Evolutionary conservation across 2,888 invertebrate genomes (phyloP), one percentile per base, ranked within the genome.

Genomic region (Pyrochroa serraticornis): DNA sequence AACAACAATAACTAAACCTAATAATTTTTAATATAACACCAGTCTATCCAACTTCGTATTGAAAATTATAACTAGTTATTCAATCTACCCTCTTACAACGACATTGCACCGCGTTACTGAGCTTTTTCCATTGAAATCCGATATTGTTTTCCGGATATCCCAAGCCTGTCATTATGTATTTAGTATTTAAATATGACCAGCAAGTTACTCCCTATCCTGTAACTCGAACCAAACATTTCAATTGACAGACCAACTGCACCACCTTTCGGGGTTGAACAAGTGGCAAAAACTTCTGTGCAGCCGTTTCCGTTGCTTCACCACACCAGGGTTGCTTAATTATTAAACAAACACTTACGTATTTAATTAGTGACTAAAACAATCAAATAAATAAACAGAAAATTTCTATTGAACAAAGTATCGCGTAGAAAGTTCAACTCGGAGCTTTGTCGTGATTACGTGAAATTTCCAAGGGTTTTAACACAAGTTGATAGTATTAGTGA

Each of bases 121-220:
- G 22, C 22, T 22, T 22, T 22, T 22, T 22, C 39, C 13, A 60
- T 52, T 45, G 70, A 66, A 72, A 73, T 66, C 45, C 47, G 65
- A 73, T 68, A 72, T 64, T 64, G 63, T 68, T 68, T 73, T 72
- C 72, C 72, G 71, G 73, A 70, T 64, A 63, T 64, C 65, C 66
- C 58, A 66, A 65, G 67, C 63, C 69, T 72, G 71, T 71, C 71
- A 67, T 68, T 70, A 70, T 71, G 73, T 71, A 67, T 72, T 73
- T 73, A 73, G 68, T 71, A 65, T 7, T 33, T 7, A 41, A 12
- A 32, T 39, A 30, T 12, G 46, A 46, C 39, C 53, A 33, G 44
- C 7, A 8, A 13, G 32, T 38, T 31, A 8, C 2, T 22, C 22
- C 22, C 22, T 5, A 22, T 22, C 22, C 22, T 2, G 5, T 22